Evolutionary conservation across 1,140 invertebrate genomes (phyloP).

Genomic region (Odontomachus brunneus): DNA sequence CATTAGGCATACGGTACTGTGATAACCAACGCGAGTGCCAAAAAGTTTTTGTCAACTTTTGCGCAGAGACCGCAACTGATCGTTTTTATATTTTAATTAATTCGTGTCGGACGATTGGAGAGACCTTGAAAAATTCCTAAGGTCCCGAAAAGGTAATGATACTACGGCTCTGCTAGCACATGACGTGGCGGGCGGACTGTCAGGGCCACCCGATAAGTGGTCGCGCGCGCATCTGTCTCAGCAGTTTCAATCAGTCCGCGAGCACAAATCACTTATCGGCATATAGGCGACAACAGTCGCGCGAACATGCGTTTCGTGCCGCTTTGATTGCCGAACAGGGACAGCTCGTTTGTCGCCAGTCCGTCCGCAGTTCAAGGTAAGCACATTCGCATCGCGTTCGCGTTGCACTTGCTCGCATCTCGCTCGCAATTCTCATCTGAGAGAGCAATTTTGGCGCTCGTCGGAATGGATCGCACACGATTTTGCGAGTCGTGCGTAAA

Average conservation of each 20-base stretch:
- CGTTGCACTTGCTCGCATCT: not conserved
- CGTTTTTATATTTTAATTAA: too few species aligned
- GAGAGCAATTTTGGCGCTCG: not conserved
- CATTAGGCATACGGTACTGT: too few species aligned
- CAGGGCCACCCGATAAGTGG: conserved; percentile 34
- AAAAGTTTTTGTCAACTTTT: too few species aligned
- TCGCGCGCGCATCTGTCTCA: not conserved
- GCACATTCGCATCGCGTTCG: not conserved
- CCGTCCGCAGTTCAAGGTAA: conserved; percentile 48
- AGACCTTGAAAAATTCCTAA: too few species aligned
- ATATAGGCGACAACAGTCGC: conserved; percentile 31
- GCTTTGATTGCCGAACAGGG: conserved; percentile 31
- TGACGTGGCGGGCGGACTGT: conserved; percentile 40
- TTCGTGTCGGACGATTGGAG: too few species aligned
- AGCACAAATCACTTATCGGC: conserved; percentile 70
- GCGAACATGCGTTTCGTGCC: conserved; percentile 57
- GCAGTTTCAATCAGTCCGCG: conserved; percentile 74
- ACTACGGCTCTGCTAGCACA: not conserved
- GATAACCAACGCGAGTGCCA: too few species aligned
- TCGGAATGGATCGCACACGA: conserved; percentile 26
- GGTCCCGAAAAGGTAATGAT: too few species aligned
- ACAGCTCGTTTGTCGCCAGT: not conserved
- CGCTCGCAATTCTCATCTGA: not conserved
- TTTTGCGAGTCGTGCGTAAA: conserved; percentile 56
- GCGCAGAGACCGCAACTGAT: too few species aligned